These are phyloP conservation scores for Mizuhopecten yessoensis DNA, from an alignment of 1,140 invertebrate genomes.

Conservation along the genomic window DNA sequence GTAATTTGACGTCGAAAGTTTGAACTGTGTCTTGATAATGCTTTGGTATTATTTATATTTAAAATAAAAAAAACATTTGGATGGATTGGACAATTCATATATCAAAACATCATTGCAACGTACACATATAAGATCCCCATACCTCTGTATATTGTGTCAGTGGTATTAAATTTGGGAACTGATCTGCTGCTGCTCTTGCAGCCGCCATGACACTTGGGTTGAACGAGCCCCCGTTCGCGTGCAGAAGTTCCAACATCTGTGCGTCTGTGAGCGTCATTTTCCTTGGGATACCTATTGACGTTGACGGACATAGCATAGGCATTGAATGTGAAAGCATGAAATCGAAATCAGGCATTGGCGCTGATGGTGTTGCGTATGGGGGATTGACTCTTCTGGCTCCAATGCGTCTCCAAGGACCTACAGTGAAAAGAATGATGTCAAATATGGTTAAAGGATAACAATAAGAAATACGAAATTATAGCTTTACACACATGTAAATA, in stretches of 20 bases:
- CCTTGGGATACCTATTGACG: not conserved
- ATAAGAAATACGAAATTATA: no score
- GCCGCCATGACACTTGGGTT: conserved; percentile 1
- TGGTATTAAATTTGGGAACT: not conserved
- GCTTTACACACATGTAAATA: no score
- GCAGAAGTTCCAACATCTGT: conserved; percentile 4
- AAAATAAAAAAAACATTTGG: no score
- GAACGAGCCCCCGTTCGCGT: not conserved
- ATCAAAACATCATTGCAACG: no score
- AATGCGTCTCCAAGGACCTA: not conserved
- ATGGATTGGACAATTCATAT: no score
- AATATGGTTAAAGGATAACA: no score
- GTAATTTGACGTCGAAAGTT: no score
- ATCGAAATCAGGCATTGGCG: not conserved
- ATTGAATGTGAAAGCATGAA: not conserved
- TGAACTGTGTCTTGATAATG: no score
- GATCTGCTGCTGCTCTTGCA: not conserved
- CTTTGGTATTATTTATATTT: no score
- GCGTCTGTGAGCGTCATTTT: not conserved
- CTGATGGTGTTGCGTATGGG: not conserved
- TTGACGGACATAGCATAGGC: not conserved
- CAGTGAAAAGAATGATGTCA: no score
- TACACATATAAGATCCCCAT: not conserved
- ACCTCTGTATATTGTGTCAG: conserved; percentile 18
- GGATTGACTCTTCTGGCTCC: not conserved